Percentiles rank a stretch among this genome's conserved stretches.
Conservation (phyloP, 1,140 invertebrate species). For the Hycleus phaleratus region DNA sequence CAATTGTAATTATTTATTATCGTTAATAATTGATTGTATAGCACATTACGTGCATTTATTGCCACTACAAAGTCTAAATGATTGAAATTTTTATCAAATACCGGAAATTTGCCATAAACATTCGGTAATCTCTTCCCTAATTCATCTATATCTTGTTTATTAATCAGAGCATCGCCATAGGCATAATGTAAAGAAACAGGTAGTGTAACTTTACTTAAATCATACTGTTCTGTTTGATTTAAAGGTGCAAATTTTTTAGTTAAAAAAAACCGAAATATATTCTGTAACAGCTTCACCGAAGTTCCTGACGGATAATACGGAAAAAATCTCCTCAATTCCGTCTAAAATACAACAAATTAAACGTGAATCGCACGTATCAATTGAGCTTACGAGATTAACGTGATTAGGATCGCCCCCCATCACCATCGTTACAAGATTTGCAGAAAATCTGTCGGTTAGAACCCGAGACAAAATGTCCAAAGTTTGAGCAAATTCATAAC, state of each 20-base stretch:
- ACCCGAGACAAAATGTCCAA: not conserved
- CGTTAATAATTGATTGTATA: conserved; percentile 45
- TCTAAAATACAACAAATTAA: conserved; percentile 27
- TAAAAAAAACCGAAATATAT: not conserved
- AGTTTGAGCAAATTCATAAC: conserved; percentile 21
- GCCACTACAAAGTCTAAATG: conserved; percentile 66
- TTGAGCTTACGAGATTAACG: too few relatives aligned
- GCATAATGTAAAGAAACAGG: conserved; percentile 42
- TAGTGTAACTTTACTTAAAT: conserved; percentile 52
- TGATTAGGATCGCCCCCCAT: too few relatives aligned
- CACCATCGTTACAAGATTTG: too few relatives aligned
- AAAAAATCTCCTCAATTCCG: conserved; percentile 41
- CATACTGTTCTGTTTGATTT: conserved; percentile 37
- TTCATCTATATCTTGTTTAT: conserved; percentile 49
- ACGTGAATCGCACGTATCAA: too few relatives aligned
- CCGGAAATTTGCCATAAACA: conserved; percentile 40
- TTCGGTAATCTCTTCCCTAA: conserved; percentile 45
- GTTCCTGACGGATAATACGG: conserved; percentile 47
- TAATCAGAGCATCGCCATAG: conserved; percentile 22
- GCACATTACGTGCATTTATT: conserved; percentile 46
- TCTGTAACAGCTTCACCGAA: conserved; percentile 26
- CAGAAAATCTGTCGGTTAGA: too few relatives aligned
- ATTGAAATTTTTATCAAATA: conserved; percentile 55
- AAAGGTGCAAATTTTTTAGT: not conserved
- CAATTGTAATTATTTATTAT: too few relatives aligned